Evolutionary conservation across 2,888 invertebrate species (phyloP), one percentile per base, ranked within the genome.

Genomic region (Stratiomys singularior): DNA sequence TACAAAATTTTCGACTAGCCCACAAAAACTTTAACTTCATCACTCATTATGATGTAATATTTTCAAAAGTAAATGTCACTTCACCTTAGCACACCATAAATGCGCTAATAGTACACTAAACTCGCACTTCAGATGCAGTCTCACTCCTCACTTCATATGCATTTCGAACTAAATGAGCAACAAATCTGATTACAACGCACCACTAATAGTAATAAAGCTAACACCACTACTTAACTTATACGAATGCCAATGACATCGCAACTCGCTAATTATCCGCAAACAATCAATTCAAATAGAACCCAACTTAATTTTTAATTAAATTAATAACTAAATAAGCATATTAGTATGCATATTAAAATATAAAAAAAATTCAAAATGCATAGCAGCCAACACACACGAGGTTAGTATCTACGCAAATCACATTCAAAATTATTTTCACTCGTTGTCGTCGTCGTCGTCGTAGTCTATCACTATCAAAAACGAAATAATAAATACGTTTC

Each of bases 161-260:
- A 69, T 37, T 37, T 37, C 37, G 37, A 37, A 9, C 69, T 13
- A 9, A 52, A 52, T 52, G 52, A 18, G 52, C 15, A 9, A 52
- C 5, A 25, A 27, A 27, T 25, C 11, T 27, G 27, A 63, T 63
- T 63, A 27, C 63, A 63, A 63, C 27, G 63, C 63, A 63, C 25
- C 37, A 37, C 37, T 9, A 37, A 5, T 37, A 9, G 37, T 37
- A 3, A 37, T 37, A 37, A 9, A 37, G n/a, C 37, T 63, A 15
- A 13, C 63, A 27, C 23, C 63, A 63, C 27, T 60, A 27, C 27
- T 23, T 27, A 63, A 23, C 63, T 63, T 63, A 63, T 63, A 27
- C 63, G 66, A 27, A 66, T 66, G 66, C 66, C 66, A 66, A 66
- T 66, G 66, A 66, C 66, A 66, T 18, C 37, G n/a, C 63, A 18